phyloP scores from a whole-genome alignment of 2,888 invertebrate genomes.

The Galerucella calmariensis region DNA sequence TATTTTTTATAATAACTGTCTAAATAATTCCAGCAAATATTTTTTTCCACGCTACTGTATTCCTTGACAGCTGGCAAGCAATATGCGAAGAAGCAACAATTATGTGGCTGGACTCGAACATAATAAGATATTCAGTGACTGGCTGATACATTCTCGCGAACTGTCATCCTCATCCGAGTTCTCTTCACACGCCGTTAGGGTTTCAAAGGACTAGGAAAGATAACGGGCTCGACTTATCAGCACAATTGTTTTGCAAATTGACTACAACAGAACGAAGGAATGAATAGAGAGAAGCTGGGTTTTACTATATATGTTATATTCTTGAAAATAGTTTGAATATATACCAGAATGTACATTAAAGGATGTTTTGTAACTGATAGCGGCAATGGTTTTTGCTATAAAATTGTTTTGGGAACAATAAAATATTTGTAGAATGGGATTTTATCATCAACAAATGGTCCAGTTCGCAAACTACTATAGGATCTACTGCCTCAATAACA shows the following conservation, averaged over 20 bases:
- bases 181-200: constrained; percentile 10
- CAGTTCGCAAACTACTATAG: too few species aligned
- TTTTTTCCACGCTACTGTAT: constrained; percentile 5
- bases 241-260: constrained; percentile 32
- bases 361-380: background rate
- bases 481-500: too few species aligned
- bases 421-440: too few species aligned
- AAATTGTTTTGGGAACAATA: background rate
- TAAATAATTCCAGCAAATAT: background rate
- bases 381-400: background rate
- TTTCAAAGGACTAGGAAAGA: constrained; percentile 15
- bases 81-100: constrained; percentile 34
- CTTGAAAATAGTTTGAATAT: background rate
- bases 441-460: too few species aligned
- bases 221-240: constrained; percentile 32
- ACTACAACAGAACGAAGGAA: constrained; percentile 24
- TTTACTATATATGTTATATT: constrained; percentile 1
- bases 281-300: constrained; percentile 9
- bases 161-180: constrained; percentile 6
- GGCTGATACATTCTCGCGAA: constrained; percentile 18
- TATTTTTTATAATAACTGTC: constrained; percentile 1
- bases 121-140: constrained; percentile 36
- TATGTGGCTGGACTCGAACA: constrained; percentile 20
- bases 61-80: constrained; percentile 28
- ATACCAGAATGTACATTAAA: background rate